Evolutionary conservation across 2,797 vertebrate genomes (phyloP).

Genomic region (Cheirogaleus major): DNA sequence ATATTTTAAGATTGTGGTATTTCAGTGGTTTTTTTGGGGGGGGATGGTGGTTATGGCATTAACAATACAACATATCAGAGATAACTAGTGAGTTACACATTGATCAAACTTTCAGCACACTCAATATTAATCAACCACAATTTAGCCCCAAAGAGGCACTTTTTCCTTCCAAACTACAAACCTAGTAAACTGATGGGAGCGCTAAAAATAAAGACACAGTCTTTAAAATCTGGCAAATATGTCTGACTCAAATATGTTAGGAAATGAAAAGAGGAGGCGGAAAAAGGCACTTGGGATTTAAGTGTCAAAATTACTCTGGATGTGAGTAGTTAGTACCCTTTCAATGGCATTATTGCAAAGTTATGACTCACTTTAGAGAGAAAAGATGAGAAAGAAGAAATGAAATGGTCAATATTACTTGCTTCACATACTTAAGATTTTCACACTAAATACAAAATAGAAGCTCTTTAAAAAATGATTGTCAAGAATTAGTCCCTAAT

Average conservation of each 20-base stretch:
- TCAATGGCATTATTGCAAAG: background rate
- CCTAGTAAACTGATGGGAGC: background rate
- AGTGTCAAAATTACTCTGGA: background rate
- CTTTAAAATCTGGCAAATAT: conserved; percentile 12
- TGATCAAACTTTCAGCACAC: background rate
- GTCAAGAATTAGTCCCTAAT: conserved; percentile 45
- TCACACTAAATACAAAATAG: conserved; percentile 44
- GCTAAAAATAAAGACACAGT: conserved; percentile 42
- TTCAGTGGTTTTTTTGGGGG: background rate
- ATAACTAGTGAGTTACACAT: background rate
- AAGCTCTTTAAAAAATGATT: conserved; percentile 7
- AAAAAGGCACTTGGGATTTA: background rate
- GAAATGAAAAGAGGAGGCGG: background rate
- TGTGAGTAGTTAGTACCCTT: background rate
- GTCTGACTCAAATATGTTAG: background rate
- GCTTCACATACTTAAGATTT: conserved; percentile 27
- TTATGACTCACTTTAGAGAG: conserved; percentile 8
- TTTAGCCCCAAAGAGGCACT: background rate
- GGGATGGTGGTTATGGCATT: background rate
- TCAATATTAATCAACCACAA: background rate
- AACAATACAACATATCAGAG: background rate
- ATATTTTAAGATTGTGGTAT: background rate
- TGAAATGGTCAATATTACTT: background rate
- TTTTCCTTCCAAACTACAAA: conserved; percentile 34
- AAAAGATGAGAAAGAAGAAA: background rate